Evolutionary conservation across 2,797 vertebrate genomes (phyloP).

Genomic region (Lutjanus argentimaculatus): DNA sequence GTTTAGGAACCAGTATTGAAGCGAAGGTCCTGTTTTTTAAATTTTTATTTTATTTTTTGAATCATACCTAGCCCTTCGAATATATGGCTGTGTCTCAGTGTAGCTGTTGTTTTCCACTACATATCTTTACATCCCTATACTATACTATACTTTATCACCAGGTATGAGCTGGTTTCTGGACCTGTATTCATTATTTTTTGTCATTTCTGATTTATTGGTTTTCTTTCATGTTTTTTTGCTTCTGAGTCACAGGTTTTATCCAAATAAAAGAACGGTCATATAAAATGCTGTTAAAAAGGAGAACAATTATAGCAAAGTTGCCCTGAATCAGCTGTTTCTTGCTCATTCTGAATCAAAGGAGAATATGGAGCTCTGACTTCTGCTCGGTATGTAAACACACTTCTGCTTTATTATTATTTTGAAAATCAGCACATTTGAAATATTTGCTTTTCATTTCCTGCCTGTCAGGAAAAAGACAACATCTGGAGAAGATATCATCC

Average conservation of each 20-base stretch:
- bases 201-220: background rate
- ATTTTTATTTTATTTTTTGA: too few species aligned
- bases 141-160: too few species aligned
- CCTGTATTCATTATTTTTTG: too few species aligned
- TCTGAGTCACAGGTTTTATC: background rate
- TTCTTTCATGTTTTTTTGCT: background rate
- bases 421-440: slow-evolving; percentile 55
- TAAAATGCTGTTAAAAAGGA: background rate
- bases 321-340: background rate
- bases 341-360: slow-evolving; percentile 1
- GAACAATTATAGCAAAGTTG: background rate
- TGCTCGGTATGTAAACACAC: slow-evolving; percentile 12
- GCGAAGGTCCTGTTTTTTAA: too few species aligned
- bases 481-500: slow-evolving; percentile 69
- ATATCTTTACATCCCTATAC: background rate
- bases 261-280: background rate
- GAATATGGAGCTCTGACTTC: background rate
- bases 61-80: too few species aligned
- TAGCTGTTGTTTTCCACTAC: background rate
- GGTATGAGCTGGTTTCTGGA: background rate
- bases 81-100: background rate
- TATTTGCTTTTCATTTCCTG: slow-evolving; percentile 72
- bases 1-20: too few species aligned
- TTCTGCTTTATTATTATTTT: slow-evolving; percentile 23
- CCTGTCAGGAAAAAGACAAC: slow-evolving; percentile 49